phyloP scores from a whole-genome alignment of 1,140 invertebrate species.

The Neelides sp. region DNA sequence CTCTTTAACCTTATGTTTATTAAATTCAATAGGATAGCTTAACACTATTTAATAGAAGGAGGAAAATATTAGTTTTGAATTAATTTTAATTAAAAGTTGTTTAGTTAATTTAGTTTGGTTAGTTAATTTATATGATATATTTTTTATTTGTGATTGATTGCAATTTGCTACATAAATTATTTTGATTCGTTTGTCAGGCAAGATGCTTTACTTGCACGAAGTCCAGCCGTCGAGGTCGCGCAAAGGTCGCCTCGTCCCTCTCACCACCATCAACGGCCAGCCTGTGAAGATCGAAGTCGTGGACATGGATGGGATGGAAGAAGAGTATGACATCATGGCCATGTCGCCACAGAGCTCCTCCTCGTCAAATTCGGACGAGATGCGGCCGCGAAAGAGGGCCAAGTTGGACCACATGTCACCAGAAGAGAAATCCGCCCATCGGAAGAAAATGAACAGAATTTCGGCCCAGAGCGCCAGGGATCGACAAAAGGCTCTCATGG shows the following conservation, averaged over 20 bases:
- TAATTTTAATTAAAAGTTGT: too few species aligned
- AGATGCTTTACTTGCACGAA: constrained; percentile 12
- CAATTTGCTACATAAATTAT: too few species aligned
- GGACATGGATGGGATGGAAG: constrained; percentile 5
- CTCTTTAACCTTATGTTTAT: too few species aligned
- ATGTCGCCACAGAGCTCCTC: background rate
- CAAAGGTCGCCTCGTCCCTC: constrained; percentile 18
- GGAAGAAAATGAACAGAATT: constrained; percentile 31
- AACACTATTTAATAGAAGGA: too few species aligned
- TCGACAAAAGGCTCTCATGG: constrained; percentile 26
- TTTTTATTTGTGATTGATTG: too few species aligned
- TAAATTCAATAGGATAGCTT: too few species aligned
- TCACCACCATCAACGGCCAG: background rate
- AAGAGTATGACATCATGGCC: background rate
- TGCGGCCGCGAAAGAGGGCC: constrained; percentile 24
- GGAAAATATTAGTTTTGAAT: too few species aligned
- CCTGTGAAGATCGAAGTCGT: constrained; percentile 5
- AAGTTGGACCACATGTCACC: constrained; percentile 28
- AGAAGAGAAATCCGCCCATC: constrained; percentile 28
- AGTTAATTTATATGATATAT: too few species aligned
- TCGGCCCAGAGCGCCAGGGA: constrained; percentile 31
- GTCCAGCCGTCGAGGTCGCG: constrained; percentile 11
- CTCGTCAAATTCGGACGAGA: too few species aligned
- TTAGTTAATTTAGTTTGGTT: too few species aligned
- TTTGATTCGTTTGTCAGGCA: too few species aligned